Conservation (phyloP, 1,140 invertebrate genomes). For the fruit fly (Drosophila melanogaster) region DNA sequence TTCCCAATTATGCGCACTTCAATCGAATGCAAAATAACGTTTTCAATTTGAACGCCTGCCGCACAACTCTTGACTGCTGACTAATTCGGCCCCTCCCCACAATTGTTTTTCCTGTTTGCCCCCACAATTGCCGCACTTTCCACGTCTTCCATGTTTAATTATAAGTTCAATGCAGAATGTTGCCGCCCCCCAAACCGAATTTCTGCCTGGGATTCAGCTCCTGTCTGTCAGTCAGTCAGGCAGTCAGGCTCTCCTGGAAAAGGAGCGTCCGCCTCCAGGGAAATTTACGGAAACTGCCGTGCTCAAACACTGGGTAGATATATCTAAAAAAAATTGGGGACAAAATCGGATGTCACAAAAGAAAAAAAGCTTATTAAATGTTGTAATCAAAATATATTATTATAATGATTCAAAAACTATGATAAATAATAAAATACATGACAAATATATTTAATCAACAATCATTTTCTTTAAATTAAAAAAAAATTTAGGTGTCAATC, state of each 20-base stretch:
- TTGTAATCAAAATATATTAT: neutral
- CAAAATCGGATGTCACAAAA: neutral
- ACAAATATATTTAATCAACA: too few species aligned
- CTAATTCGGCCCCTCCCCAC: slow-evolving; percentile 1
- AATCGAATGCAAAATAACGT: slow-evolving; percentile 78
- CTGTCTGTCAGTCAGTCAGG: slow-evolving; percentile 40
- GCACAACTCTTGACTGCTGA: slow-evolving; percentile 47
- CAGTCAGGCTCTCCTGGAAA: slow-evolving; percentile 25
- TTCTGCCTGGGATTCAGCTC: slow-evolving; percentile 16
- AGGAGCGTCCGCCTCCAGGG: slow-evolving; percentile 57
- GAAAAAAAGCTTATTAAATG: neutral
- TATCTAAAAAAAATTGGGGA: neutral
- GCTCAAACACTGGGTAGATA: slow-evolving; percentile 14
- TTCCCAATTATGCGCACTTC: slow-evolving; percentile 42
- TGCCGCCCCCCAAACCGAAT: slow-evolving; percentile 30
- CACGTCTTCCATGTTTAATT: slow-evolving; percentile 80
- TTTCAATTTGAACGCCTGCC: slow-evolving; percentile 66
- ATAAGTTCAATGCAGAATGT: slow-evolving; percentile 69
- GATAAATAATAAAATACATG: too few species aligned
- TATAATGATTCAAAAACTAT: too few species aligned
- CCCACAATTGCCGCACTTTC: slow-evolving; percentile 67
- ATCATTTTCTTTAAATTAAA: neutral
- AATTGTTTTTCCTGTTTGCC: slow-evolving; percentile 36
- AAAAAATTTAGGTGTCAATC: neutral
- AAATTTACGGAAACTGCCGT: slow-evolving; percentile 62